Evolutionary conservation across 1,140 invertebrate genomes (phyloP), one percentile per base, ranked within the genome.

Genomic region (Leptopilina boulardi): DNA sequence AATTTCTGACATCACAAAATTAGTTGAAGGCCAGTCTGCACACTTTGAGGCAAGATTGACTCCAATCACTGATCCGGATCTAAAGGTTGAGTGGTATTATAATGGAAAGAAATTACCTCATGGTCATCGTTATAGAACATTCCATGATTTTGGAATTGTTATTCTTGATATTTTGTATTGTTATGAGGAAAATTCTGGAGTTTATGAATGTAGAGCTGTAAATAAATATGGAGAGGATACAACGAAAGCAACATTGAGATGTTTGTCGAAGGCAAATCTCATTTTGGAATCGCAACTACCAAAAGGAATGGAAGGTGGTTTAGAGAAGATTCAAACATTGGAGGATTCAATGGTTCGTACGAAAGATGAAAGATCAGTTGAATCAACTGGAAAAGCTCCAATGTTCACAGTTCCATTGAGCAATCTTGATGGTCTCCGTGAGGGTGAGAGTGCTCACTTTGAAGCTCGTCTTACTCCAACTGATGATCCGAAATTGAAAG

Each of bases 91-190:
- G 89, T 99, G 97, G 97, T 98, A 95, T 86, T 98, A 96, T 85
- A 97, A 99, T 89, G 97, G 97, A 72, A 96, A 97, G 89, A 97
- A 97, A 87, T 91, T 98, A 80, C 96, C 96, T 0, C 95, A 96
- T 88, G 98, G 98, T 26, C 97, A 99, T 91, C 94, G 98, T 76
- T 99, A 98, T 88, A 94, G 97, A 82, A 98, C 97, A 66, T 98
- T 98, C 94, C 97, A 99, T 88, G 98, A 99, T 88, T 99, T 99
- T 91, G 98, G 96, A 77, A 98, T 98, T 87, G 98, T 99, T 38
- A 98, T 98, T 83, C 92, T 99, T 76, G 98, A 99, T 85, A 98
- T 99, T 77, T 91, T 99, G 1, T 99, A 99, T 87, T 98, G 97
- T 83, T 99, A 99, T 87, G 97, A 97, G 90, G 98, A 99, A 91